Percentiles rank a stretch among this genome's conserved stretches.
Conservation (phyloP, 2,797 vertebrate genomes). For the Scarus forsteni region DNA sequence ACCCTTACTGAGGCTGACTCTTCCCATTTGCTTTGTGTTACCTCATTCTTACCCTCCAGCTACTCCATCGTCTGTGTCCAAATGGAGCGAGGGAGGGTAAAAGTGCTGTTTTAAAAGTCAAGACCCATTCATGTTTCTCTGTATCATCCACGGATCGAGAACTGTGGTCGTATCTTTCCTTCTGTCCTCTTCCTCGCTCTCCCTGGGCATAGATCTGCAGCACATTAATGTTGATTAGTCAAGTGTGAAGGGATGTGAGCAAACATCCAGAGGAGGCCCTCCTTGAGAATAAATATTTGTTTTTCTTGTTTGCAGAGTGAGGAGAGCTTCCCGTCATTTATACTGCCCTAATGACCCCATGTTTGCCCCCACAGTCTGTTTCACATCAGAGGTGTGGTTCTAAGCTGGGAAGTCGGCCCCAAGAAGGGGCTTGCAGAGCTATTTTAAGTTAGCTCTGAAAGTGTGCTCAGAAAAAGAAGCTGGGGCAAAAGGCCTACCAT, state of each 20-base stretch:
- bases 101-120: constrained; percentile 44
- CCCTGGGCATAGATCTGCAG: constrained; percentile 37
- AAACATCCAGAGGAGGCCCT: constrained; percentile 65
- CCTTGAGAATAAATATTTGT: constrained; percentile 77
- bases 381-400: constrained; percentile 1
- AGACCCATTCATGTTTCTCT: constrained; percentile 53
- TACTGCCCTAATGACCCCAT: constrained; percentile 38
- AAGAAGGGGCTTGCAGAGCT: no score
- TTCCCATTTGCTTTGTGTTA: constrained; percentile 68
- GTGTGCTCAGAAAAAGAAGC: no score
- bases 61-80: constrained; percentile 32
- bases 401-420: no score
- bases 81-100: constrained; percentile 18
- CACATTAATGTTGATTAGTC: constrained; percentile 63
- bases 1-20: constrained; percentile 72
- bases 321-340: constrained; percentile 18
- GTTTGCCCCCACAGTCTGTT: constrained; percentile 29
- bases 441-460: no score
- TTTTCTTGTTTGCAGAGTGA: constrained; percentile 63
- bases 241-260: constrained; percentile 54
- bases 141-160: constrained; percentile 46
- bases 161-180: constrained; percentile 28
- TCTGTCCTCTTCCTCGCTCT: constrained; percentile 5
- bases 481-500: no score
- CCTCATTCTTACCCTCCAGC: constrained; percentile 53